Evolutionary conservation across 2,888 invertebrate genomes (phyloP), one percentile per base, ranked within the genome.

Genomic region (Plusia festucae): DNA sequence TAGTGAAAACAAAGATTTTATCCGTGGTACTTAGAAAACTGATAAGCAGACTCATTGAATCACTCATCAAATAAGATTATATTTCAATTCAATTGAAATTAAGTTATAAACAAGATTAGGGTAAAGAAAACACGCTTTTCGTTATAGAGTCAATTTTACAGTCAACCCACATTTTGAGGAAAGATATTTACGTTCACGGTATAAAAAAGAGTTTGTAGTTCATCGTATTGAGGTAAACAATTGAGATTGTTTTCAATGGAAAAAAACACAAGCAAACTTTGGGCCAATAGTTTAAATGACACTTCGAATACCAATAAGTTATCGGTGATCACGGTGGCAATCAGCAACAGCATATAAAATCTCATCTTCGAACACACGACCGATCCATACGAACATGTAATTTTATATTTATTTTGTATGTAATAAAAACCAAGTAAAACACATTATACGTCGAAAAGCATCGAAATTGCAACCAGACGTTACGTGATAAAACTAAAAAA

Each of bases 401-500:
- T 24, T 15, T 13, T 24, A 15, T 52, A 20, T 24, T 22, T 24
- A 22, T 18, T 24, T 16, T 40, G 7, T 34, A 24, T 18, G 16
- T 16, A 30, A 22, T 16, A 60, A 67, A 70, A 54, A 61, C 22
- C 32, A 46, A 20, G 18, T 40, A 57, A 70, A 73, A 22, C 22
- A 53, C 34, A 61, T 53, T 73, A 67, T 58, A 53, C 57, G 40
- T 55, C 69, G 53, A 58, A 44, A 44, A 53, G n/a, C 15, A 58
- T 62, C 59, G 56, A 63, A 60, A 60, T 22, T 44, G 46, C 51
- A 68, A 8, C 54, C 30, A 16, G 24, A 11, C 49, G 56, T 59
- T 53, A 69, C 70, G 60, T 60, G 58, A 62, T 9, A 9, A 32
- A 66, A 76, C 51, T 65, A 63, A 60, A 59, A 51, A 58, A 49